These are phyloP conservation scores for Xenus cinereus DNA, from an alignment of 2,113 vertebrate genomes.

Conservation along the genomic window DNA sequence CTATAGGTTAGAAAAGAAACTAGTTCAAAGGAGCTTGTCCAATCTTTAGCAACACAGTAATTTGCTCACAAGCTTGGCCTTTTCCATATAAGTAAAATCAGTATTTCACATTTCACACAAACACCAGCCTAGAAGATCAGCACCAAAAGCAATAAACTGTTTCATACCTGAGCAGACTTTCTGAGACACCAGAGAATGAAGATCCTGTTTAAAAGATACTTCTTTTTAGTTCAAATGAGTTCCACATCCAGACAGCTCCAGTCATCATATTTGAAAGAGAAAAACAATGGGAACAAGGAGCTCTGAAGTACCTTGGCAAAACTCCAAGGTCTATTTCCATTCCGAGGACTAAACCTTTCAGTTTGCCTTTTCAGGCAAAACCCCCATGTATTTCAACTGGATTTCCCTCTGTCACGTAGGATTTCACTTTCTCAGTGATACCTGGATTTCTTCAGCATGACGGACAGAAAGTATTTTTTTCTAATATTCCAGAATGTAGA, in stretches of 20 bases:
- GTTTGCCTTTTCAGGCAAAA: neutral
- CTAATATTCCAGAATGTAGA: neutral
- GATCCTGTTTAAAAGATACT: neutral
- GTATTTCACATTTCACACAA: neutral
- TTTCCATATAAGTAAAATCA: neutral
- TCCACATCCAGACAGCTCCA: neutral
- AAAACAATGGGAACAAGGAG: neutral
- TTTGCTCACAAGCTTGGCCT: neutral
- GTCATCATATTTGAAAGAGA: neutral
- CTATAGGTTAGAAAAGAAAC: neutral
- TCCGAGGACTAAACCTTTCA: neutral
- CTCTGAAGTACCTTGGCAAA: constrained; percentile 1
- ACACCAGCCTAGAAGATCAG: neutral
- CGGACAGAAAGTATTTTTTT: neutral
- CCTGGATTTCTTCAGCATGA: neutral
- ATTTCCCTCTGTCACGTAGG: neutral
- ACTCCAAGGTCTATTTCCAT: neutral
- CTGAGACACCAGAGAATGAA: neutral
- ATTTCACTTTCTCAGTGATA: neutral
- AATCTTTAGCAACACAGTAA: neutral
- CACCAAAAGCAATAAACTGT: neutral
- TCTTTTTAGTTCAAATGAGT: neutral
- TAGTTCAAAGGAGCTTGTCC: neutral
- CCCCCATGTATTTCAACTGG: rapidly evolving
- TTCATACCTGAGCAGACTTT: neutral